These are phyloP conservation scores for Urocitellus parryii DNA, from an alignment of 2,113 vertebrate genomes.

Conservation along the genomic window DNA sequence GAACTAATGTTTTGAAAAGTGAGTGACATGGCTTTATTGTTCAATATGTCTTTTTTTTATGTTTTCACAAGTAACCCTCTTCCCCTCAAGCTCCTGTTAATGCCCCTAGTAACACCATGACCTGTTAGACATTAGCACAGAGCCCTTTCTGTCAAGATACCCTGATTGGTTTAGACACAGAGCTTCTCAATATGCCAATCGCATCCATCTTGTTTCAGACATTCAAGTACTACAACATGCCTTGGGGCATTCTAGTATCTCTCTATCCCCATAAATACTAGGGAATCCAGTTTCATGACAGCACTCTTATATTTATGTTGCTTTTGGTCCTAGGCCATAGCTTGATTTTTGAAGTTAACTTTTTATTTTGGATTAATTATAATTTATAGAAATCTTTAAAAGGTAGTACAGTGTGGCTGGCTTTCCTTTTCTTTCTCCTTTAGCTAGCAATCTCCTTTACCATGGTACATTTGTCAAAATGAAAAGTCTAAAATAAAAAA, in stretches of 20 bases:
- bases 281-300: background rate
- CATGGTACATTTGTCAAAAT: background rate
- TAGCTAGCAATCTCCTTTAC: background rate
- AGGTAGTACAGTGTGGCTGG: background rate
- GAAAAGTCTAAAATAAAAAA: background rate
- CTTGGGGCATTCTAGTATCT: background rate
- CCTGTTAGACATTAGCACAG: background rate
- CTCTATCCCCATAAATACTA: background rate
- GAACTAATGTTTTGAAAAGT: background rate
- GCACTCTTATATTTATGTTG: background rate
- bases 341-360: background rate
- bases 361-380: conserved; percentile 4
- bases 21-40: background rate
- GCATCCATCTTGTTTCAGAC: background rate
- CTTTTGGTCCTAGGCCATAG: background rate
- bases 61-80: background rate
- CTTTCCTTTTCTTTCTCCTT: background rate
- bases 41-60: background rate
- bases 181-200: background rate
- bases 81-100: fast-evolving
- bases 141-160: background rate
- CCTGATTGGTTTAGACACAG: no score
- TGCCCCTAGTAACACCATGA: background rate
- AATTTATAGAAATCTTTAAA: background rate
- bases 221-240: background rate